phyloP scores from a whole-genome alignment of 2,888 invertebrate species.

The Zhuqinia jingwanae region DNA sequence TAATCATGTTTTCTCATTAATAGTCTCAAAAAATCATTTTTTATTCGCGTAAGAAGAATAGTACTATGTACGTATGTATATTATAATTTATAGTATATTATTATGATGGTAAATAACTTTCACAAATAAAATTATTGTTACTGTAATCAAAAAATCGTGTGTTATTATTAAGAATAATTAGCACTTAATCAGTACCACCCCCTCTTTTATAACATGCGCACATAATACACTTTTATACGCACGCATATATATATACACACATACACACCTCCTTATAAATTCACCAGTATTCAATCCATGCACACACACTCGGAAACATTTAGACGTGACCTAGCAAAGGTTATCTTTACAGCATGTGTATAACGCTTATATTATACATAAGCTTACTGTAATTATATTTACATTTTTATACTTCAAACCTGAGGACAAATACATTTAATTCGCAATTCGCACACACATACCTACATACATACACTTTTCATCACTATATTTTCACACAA shows the following conservation, averaged over 20 bases:
- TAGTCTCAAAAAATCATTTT: conserved; percentile 52
- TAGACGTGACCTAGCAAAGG: neutral
- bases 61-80: too few relatives aligned
- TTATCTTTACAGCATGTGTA: too few relatives aligned
- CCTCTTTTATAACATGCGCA: conserved; percentile 17
- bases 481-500: too few relatives aligned
- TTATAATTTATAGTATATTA: conserved; percentile 15
- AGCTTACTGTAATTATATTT: too few relatives aligned
- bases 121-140: conserved; percentile 41
- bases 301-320: too few relatives aligned
- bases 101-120: conserved; percentile 37
- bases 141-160: too few relatives aligned
- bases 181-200: conserved; percentile 40
- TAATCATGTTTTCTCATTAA: conserved; percentile 38
- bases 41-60: conserved; percentile 43
- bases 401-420: conserved; percentile 28
- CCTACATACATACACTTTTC: too few relatives aligned
- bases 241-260: conserved; percentile 8
- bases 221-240: too few relatives aligned
- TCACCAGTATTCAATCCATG: conserved; percentile 4
- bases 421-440: conserved; percentile 1
- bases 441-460: neutral
- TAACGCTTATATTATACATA: too few relatives aligned
- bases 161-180: conserved; percentile 21
- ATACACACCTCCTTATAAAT: conserved; percentile 17